These are phyloP conservation scores for Kryphioiulus occultus DNA, from an alignment of 2,888 invertebrate genomes.

Conservation along the genomic window DNA sequence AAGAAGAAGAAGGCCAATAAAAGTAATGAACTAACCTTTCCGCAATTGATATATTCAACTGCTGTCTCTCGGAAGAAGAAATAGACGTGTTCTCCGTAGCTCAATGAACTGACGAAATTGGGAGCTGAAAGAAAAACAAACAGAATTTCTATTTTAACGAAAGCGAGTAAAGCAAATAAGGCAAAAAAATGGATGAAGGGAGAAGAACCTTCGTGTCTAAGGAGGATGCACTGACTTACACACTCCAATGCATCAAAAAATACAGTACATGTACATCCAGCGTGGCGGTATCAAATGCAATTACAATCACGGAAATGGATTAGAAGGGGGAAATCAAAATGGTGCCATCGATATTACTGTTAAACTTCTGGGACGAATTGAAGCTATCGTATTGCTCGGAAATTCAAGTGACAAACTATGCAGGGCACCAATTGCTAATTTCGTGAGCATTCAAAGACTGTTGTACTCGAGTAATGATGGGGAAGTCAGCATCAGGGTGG, in stretches of 20 bases:
- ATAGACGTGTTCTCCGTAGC: constrained; percentile 83
- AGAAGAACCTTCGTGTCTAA: neutral
- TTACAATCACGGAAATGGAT: constrained; percentile 26
- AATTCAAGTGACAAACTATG: constrained; percentile 9
- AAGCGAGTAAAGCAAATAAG: constrained; percentile 10
- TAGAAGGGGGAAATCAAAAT: neutral
- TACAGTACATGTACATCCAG: neutral
- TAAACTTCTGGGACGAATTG: neutral
- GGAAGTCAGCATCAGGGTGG: neutral
- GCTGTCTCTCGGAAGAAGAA: constrained; percentile 94
- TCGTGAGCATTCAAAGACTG: neutral
- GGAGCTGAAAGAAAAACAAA: constrained; percentile 72
- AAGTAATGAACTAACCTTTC: constrained; percentile 65
- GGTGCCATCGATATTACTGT: neutral
- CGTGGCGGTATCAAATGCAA: neutral
- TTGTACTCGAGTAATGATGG: neutral
- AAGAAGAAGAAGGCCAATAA: neutral
- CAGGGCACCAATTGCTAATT: constrained; percentile 8
- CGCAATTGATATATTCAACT: constrained; percentile 92
- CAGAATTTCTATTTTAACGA: constrained; percentile 39
- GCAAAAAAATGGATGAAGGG: constrained; percentile 56
- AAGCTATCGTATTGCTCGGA: neutral
- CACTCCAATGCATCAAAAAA: neutral
- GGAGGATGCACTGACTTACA: neutral
- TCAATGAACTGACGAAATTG: constrained; percentile 89